These are phyloP conservation scores for Homalodisca vitripennis DNA, from an alignment of 1,140 invertebrate species.

Conservation along the genomic window DNA sequence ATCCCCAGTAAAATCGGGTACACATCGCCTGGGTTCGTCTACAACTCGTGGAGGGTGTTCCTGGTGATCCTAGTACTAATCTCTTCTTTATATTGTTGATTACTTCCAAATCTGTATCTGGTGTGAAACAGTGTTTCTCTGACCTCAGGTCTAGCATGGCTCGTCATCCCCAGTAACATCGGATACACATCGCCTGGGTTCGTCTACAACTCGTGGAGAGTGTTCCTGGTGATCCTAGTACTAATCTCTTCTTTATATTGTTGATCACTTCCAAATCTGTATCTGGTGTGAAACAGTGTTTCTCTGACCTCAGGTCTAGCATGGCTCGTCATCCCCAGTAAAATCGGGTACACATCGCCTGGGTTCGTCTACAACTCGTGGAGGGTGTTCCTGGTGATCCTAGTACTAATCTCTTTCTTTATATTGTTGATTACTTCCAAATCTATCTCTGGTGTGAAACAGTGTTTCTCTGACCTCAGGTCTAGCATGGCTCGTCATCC, in stretches of 20 bases:
- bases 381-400: constrained; percentile 84
- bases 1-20: constrained; percentile 60
- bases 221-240: constrained; percentile 83
- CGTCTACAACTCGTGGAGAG: constrained; percentile 87
- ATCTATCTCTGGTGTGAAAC: no score
- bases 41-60: constrained; percentile 92
- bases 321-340: constrained; percentile 79
- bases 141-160: constrained; percentile 82
- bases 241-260: no score
- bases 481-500: constrained; percentile 86
- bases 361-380: constrained; percentile 83
- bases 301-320: constrained; percentile 76
- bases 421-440: no score
- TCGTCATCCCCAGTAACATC: constrained; percentile 69
- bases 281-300: no score
- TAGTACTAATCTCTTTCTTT: no score
- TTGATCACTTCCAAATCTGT: no score
- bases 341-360: constrained; percentile 38
- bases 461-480: no score
- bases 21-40: constrained; percentile 57
- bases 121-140: no score
- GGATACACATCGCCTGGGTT: constrained; percentile 50
- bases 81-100: no score
- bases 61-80: no score
- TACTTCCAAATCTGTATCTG: no score